phyloP scores from a whole-genome alignment of 2,113 vertebrate species.

The Ammospiza caudacuta region DNA sequence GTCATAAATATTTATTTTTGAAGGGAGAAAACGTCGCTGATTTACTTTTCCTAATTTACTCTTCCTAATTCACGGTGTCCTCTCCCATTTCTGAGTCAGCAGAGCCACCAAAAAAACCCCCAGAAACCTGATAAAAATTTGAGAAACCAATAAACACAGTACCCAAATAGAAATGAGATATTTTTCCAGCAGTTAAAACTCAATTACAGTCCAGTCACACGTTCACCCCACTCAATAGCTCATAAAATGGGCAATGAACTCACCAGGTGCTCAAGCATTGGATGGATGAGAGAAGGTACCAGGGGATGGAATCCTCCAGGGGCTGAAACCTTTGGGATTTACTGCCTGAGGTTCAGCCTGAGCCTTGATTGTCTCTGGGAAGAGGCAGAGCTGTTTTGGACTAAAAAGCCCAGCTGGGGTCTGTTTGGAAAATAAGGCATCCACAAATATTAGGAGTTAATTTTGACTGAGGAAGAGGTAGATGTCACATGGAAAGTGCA shows the following conservation, averaged over 20 bases:
- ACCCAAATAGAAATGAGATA: not conserved
- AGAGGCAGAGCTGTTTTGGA: not conserved
- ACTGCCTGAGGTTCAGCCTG: not conserved
- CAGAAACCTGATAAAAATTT: not conserved
- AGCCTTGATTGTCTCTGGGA: not conserved
- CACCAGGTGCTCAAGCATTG: not conserved
- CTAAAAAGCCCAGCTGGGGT: not conserved
- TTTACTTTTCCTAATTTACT: not conserved
- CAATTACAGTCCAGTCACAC: not conserved
- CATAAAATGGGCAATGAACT: not conserved
- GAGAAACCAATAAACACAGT: not conserved
- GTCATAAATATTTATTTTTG: not conserved
- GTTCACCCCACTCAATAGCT: not conserved
- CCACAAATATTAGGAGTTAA: not conserved
- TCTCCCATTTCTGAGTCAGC: not conserved
- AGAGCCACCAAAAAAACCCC: not conserved
- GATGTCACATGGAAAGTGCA: not conserved
- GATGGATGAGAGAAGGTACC: not conserved
- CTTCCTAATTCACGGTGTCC: not conserved
- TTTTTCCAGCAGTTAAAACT: constrained; percentile 25
- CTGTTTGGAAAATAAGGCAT: not conserved
- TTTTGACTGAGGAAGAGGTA: not conserved
- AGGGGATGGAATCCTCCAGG: not conserved
- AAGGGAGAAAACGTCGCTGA: not conserved
- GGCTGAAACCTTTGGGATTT: not conserved